Percentiles rank a stretch among this genome's conserved stretches.
phyloP scores from a whole-genome alignment of 2,113 vertebrate species.

The Nesogale talazaci region DNA sequence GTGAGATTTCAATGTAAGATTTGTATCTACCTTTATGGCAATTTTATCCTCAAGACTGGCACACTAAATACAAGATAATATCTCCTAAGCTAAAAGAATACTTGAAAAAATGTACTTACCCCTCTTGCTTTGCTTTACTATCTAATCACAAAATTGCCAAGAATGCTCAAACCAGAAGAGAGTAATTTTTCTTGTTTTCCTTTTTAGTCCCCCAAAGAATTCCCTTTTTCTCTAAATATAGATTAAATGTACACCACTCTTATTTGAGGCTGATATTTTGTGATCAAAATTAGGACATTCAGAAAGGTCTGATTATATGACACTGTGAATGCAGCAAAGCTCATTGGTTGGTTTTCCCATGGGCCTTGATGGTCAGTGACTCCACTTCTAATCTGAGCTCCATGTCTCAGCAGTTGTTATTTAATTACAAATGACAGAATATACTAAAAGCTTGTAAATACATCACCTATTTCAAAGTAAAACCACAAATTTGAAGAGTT shows the following conservation, averaged over 20 bases:
- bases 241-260: conserved; percentile 5
- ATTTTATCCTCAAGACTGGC: conserved; percentile 28
- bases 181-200: conserved; percentile 9
- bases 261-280: conserved; percentile 51
- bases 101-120: conserved; percentile 51
- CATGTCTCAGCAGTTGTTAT: neutral
- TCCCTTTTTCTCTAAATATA: neutral
- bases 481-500: conserved; percentile 14
- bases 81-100: conserved; percentile 32
- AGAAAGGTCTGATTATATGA: conserved; percentile 35
- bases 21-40: neutral
- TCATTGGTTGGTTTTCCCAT: conserved; percentile 39
- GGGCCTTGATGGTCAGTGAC: neutral
- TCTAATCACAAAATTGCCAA: conserved; percentile 55
- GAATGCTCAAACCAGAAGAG: conserved; percentile 13
- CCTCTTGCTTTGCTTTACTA: conserved; percentile 22
- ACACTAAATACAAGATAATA: conserved; percentile 35
- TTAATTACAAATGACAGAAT: conserved; percentile 44
- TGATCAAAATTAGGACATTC: conserved; percentile 61
- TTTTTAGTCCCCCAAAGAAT: neutral
- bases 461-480: conserved; percentile 1
- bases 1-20: conserved; percentile 7
- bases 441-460: conserved; percentile 14
- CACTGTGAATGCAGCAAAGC: neutral
- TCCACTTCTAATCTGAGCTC: conserved; percentile 48